phyloP scores from a whole-genome alignment of 1,140 invertebrate genomes.

The Parasteatoda tepidariorum region DNA sequence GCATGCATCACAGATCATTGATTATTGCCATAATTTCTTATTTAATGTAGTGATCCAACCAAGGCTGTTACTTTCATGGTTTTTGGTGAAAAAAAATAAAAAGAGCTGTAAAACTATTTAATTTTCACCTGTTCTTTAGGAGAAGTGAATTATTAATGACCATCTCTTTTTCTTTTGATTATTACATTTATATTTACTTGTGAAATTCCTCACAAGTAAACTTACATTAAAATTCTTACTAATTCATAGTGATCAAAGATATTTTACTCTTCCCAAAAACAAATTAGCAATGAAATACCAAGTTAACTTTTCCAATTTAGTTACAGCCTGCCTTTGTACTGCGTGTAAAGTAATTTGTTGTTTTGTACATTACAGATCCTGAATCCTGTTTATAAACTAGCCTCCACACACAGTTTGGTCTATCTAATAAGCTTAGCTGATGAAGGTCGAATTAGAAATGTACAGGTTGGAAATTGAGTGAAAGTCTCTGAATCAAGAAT shows the following conservation, averaged over 20 bases:
- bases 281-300: background rate
- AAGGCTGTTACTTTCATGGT: too few species aligned
- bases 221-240: background rate
- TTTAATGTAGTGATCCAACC: too few species aligned
- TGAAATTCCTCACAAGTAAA: background rate
- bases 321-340: background rate
- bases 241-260: background rate
- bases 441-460: constrained; percentile 10
- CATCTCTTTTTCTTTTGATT: too few species aligned
- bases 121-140: too few species aligned
- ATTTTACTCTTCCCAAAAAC: background rate
- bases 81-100: too few species aligned
- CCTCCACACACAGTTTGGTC: constrained; percentile 17
- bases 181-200: background rate
- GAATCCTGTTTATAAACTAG: constrained; percentile 35
- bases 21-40: too few species aligned
- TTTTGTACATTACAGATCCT: constrained; percentile 15
- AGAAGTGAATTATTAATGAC: too few species aligned
- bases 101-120: too few species aligned
- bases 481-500: too few species aligned
- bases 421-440: constrained; percentile 42
- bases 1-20: too few species aligned
- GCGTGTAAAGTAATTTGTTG: background rate
- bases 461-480: too few species aligned
- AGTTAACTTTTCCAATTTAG: too few species aligned